Conservation (phyloP, 2,113 vertebrate species). For the Elgaria multicarinata region DNA sequence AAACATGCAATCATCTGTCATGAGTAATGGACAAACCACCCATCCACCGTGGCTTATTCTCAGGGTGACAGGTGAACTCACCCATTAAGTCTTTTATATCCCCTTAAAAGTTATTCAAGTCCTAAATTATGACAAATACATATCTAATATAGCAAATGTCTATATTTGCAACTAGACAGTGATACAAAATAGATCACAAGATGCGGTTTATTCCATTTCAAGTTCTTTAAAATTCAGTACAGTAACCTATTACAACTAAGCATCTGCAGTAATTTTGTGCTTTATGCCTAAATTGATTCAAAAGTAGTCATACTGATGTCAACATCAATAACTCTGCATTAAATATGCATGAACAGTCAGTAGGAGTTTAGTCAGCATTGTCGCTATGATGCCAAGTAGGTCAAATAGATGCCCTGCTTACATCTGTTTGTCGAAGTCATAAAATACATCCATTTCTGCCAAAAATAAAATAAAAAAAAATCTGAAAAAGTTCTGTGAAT, state of each 20-base stretch:
- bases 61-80: too few relatives aligned
- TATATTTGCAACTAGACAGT: neutral
- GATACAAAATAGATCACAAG: neutral
- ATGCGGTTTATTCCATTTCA: neutral
- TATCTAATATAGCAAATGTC: neutral
- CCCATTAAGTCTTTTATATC: neutral
- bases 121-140: neutral
- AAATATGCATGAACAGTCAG: constrained; percentile 30
- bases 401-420: constrained; percentile 33
- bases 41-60: too few relatives aligned
- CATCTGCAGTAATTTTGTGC: neutral
- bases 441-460: constrained; percentile 21
- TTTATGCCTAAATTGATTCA: neutral
- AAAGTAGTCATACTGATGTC: constrained; percentile 9
- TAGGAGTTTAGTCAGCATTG: constrained; percentile 20
- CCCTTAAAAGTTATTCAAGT: neutral
- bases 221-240: neutral
- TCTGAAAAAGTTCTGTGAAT: constrained; percentile 7
- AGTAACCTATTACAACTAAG: neutral
- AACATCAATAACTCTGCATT: constrained; percentile 24
- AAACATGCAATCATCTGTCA: too few relatives aligned
- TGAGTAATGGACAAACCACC: too few relatives aligned
- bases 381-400: constrained; percentile 26
- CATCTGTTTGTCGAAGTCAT: neutral
- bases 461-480: neutral